Evolutionary conservation across 2,113 vertebrate species (phyloP), one percentile per base, ranked within the genome.

Genomic region (Sapajus apella): DNA sequence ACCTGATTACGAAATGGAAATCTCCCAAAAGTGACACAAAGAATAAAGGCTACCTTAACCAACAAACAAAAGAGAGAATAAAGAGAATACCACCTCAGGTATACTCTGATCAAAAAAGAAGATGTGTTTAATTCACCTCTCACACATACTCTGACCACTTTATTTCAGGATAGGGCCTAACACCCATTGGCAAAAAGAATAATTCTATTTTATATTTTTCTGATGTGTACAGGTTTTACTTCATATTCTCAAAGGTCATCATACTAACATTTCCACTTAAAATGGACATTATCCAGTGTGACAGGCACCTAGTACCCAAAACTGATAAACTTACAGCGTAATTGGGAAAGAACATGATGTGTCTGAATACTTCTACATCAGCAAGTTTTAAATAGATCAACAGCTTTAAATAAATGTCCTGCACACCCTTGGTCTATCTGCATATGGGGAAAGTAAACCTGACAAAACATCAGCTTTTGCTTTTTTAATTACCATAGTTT

Each of bases 1-100:
- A 91, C 75, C 84, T 93, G 89, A 77, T 95, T 97, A 76, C 47
- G 88, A 92, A 79, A 91, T 92, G 93, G 87, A 92, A 96, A 87
- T 55, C 40, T 56, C 37, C 73, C 64, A 77, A 75, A 89, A 93
- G 50, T 85, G 75, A 92, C 76, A 89, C 11, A 64, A 84, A 96
- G 95, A 23, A 79, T 86, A 79, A 87, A 92, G 70, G 40, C 32
- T 23, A 61, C 21, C 32, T 95, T 75, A 61, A 68, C 18, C 90
- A 90, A 94, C 12, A 56, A 10, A 80, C 6, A 80, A 61, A 84
- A 64, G 7, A 84, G 0, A 56, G 94, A 85, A 16, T 27, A 75
- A 35, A 66, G 52, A 45, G 68, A 77, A 80, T 32, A 92, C 61
- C 77, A 0, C 70, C 58, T 52, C 56, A 95, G 64, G 75, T 90